Percentiles rank a stretch among this genome's conserved stretches.
Evolutionary conservation across 1,140 invertebrate species (phyloP).

Genomic region (Idris sp.): DNA sequence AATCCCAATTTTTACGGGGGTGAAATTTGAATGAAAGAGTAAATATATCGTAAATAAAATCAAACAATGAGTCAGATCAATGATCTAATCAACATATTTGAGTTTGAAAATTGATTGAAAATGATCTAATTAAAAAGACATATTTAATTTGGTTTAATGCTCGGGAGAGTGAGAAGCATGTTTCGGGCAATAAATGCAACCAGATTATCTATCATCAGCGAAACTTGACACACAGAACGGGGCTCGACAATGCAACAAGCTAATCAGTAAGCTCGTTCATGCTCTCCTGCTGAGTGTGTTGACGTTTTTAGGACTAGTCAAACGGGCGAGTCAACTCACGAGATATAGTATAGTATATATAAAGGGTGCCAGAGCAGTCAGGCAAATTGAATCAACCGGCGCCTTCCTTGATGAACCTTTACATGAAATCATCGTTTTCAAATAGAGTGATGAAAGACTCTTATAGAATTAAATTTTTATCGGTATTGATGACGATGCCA

Average conservation of each 20-base stretch:
- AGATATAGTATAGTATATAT: too few species aligned
- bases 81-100: constrained; percentile 74
- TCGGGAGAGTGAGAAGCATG: not conserved
- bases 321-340: constrained; percentile 51
- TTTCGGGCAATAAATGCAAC: constrained; percentile 65
- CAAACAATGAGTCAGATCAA: constrained; percentile 63
- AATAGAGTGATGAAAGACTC: constrained; percentile 26
- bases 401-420: constrained; percentile 54
- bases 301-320: constrained; percentile 65
- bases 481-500: not conserved
- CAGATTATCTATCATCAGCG: constrained; percentile 69
- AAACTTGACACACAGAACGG: constrained; percentile 48
- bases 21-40: constrained; percentile 44
- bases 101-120: constrained; percentile 14
- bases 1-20: constrained; percentile 29
- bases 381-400: constrained; percentile 64
- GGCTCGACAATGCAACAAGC: constrained; percentile 56
- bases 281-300: constrained; percentile 66
- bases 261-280: constrained; percentile 56
- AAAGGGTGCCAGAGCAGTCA: constrained; percentile 60
- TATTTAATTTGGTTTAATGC: constrained; percentile 66
- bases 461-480: constrained; percentile 33
- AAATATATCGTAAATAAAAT: constrained; percentile 51
- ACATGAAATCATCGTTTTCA: constrained; percentile 45
- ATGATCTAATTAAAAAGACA: constrained; percentile 54